These are phyloP conservation scores for Drosophila meridionalis DNA, from an alignment of 2,888 invertebrate genomes.

Conservation along the genomic window DNA sequence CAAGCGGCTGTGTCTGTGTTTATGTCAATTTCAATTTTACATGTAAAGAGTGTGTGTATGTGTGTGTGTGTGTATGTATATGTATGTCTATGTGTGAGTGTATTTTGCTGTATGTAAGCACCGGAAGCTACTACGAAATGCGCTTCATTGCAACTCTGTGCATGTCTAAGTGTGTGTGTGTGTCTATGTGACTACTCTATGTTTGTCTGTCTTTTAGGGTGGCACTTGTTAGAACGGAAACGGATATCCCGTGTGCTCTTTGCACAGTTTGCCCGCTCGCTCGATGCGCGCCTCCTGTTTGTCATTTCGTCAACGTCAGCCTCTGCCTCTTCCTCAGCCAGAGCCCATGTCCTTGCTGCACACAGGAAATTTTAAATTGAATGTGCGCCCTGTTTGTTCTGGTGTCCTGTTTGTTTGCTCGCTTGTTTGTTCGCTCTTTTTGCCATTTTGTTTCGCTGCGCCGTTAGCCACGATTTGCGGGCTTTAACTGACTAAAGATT, in stretches of 20 bases:
- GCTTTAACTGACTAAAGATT: constrained; percentile 21
- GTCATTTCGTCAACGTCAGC: constrained; percentile 57
- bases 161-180: constrained; percentile 9
- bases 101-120: constrained; percentile 21
- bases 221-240: constrained; percentile 75
- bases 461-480: constrained; percentile 41
- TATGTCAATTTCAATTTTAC: constrained; percentile 76
- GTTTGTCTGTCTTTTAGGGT: constrained; percentile 29
- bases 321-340: background rate
- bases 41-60: constrained; percentile 35
- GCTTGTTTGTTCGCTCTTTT: constrained; percentile 24
- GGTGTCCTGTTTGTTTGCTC: constrained; percentile 23
- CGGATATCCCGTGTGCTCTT: constrained; percentile 76
- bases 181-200: constrained; percentile 17
- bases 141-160: constrained; percentile 71
- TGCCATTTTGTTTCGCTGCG: constrained; percentile 22
- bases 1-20: constrained; percentile 60
- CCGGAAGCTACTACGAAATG: constrained; percentile 70
- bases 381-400: constrained; percentile 52
- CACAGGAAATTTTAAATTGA: constrained; percentile 76
- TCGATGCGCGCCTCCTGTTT: constrained; percentile 59
- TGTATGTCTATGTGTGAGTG: constrained; percentile 17
- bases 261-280: constrained; percentile 54
- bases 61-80: constrained; percentile 9
- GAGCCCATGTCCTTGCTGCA: constrained; percentile 29